These are phyloP conservation scores for Mustela erminea DNA, from an alignment of 2,797 vertebrate genomes.

Conservation along the genomic window DNA sequence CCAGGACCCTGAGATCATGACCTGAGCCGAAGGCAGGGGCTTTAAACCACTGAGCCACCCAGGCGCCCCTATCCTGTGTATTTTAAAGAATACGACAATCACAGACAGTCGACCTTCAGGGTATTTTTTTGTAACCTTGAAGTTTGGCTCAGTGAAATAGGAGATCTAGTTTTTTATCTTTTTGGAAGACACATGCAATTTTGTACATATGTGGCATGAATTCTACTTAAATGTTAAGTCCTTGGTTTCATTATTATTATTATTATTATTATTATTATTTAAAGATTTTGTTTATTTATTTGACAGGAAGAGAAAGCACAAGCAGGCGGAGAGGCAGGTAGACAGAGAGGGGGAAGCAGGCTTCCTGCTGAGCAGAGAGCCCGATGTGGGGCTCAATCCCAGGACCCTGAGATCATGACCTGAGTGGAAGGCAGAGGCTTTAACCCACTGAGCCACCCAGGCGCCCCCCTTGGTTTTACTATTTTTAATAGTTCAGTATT, in stretches of 20 bases:
- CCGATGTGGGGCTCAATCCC: rapidly evolving
- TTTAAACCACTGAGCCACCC: too few species aligned
- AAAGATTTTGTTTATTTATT: too few species aligned
- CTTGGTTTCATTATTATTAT: background rate
- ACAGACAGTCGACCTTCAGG: background rate
- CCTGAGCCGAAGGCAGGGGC: too few species aligned
- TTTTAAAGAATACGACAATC: conserved; percentile 16
- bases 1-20: too few species aligned
- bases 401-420: too few species aligned
- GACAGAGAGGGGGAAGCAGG: too few species aligned
- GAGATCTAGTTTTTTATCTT: background rate
- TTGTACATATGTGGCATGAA: background rate
- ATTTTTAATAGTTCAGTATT: conserved; percentile 39
- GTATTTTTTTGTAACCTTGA: conserved; percentile 22
- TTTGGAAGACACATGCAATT: background rate
- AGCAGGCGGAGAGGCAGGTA: too few species aligned
- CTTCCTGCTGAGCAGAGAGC: too few species aligned
- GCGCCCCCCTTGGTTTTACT: background rate
- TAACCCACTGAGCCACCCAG: too few species aligned
- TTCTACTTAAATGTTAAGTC: conserved; percentile 6
- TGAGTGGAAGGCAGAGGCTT: too few species aligned
- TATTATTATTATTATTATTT: too few species aligned
- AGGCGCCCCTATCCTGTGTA: background rate
- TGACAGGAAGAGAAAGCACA: too few species aligned
- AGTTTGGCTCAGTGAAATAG: conserved; percentile 35